phyloP scores from a whole-genome alignment of 2,888 invertebrate genomes.

The Coelinius sp. region DNA sequence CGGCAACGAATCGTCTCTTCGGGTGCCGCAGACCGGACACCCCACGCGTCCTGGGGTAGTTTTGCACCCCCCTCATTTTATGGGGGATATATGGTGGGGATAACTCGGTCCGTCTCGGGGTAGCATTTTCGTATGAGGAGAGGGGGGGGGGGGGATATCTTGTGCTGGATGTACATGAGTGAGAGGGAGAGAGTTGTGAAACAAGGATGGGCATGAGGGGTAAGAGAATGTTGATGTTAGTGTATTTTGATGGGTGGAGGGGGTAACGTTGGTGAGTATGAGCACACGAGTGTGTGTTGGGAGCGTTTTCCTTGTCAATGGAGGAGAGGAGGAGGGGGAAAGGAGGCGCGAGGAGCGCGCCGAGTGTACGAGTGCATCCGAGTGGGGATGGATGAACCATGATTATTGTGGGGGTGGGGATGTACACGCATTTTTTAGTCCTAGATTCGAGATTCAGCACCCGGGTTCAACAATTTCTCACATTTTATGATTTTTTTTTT shows the following conservation, averaged over 20 bases:
- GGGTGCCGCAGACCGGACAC: conserved; percentile 59
- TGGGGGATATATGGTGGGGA: conserved; percentile 55
- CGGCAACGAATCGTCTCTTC: conserved; percentile 59
- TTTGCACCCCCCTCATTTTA: conserved; percentile 52
- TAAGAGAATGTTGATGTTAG: conserved; percentile 35
- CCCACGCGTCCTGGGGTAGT: conserved; percentile 59
- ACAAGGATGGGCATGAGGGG: conserved; percentile 36
- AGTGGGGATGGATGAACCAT: conserved; percentile 42
- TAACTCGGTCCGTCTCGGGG: conserved; percentile 48
- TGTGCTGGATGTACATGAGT: not conserved
- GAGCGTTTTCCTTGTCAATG: conserved; percentile 17
- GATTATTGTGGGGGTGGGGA: conserved; percentile 28
- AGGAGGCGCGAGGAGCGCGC: conserved; percentile 38
- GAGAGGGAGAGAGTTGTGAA: conserved; percentile 25
- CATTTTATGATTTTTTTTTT: not conserved
- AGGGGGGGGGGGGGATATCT: conserved; percentile 21
- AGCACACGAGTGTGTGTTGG: conserved; percentile 21
- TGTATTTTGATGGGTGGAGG: not conserved
- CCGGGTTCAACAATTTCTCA: conserved; percentile 23
- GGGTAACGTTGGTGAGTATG: conserved; percentile 27
- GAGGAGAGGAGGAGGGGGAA: conserved; percentile 7
- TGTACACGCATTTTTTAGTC: conserved; percentile 42
- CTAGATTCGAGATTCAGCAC: conserved; percentile 10
- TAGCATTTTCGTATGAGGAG: conserved; percentile 32
- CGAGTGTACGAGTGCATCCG: conserved; percentile 14